Conservation (phyloP, 2,888 invertebrate species). For the Hipparchia semele region DNA sequence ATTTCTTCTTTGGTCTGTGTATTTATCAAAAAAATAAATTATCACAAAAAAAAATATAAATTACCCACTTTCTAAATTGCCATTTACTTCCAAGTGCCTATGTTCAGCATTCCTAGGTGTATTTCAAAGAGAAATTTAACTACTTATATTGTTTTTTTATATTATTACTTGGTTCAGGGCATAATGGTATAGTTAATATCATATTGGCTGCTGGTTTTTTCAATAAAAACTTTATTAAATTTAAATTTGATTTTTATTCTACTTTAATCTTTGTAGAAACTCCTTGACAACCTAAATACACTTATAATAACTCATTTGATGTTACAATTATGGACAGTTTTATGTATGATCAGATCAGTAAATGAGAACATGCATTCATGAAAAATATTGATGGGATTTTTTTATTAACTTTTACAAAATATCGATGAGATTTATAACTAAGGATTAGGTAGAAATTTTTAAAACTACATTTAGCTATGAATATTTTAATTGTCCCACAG, state of each 20-base stretch:
- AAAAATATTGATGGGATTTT: too few relatives aligned
- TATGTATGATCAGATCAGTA: too few relatives aligned
- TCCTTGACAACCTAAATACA: too few relatives aligned
- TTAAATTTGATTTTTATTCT: neutral
- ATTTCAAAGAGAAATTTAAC: neutral
- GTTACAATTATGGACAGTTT: too few relatives aligned
- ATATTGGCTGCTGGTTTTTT: constrained; percentile 46
- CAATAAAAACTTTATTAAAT: constrained; percentile 41
- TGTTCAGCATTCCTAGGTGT: constrained; percentile 10
- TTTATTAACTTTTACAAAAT: too few relatives aligned
- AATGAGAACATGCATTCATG: too few relatives aligned
- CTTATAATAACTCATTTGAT: too few relatives aligned
- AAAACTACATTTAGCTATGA: constrained; percentile 47
- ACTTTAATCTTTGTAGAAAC: neutral
- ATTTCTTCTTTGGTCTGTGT: neutral
- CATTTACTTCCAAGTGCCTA: constrained; percentile 2
- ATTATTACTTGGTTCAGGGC: neutral
- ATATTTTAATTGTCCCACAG: constrained; percentile 71
- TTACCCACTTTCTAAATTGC: neutral
- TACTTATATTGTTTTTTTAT: neutral
- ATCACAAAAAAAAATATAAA: neutral
- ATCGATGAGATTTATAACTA: too few relatives aligned
- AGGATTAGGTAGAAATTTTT: neutral
- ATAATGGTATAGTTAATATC: constrained; percentile 38
- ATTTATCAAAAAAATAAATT: neutral